A percentile compares a stretch with the other conserved stretches of the same genome.
Conservation (phyloP, 2,797 vertebrate species). For the Acanthis flammea region DNA sequence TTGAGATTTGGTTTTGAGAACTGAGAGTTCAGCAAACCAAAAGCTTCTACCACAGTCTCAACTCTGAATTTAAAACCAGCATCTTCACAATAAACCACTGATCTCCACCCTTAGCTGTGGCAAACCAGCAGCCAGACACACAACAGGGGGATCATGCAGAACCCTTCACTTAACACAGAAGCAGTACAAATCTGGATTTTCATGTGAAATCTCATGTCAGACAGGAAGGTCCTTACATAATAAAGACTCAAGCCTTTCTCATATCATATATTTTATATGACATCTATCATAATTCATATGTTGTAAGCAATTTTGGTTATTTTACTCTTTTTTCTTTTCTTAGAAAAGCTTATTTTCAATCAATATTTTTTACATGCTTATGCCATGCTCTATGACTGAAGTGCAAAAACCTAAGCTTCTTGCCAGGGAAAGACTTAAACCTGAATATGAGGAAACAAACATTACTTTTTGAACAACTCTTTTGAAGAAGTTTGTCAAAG, state of each 20-base stretch:
- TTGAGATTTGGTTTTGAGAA: not conserved
- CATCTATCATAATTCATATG: not conserved
- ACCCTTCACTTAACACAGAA: not conserved
- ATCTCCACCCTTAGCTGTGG: not conserved
- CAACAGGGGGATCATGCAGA: not conserved
- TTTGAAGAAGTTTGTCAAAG: not conserved
- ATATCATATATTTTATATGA: not conserved
- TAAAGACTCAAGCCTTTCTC: not conserved
- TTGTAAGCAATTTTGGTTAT: not conserved
- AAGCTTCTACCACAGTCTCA: not conserved
- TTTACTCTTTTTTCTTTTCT: not conserved
- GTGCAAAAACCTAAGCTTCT: not conserved
- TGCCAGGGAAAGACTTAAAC: not conserved
- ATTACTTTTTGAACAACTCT: not conserved
- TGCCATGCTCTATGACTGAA: not conserved
- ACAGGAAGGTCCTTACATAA: not conserved
- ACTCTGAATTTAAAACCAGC: not conserved
- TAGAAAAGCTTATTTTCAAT: slow-evolving; percentile 19
- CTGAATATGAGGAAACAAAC: not conserved
- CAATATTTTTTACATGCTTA: not conserved
- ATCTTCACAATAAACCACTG: not conserved
- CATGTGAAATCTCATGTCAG: not conserved
- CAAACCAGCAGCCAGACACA: slow-evolving; percentile 12
- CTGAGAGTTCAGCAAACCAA: not conserved
- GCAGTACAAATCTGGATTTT: not conserved